Conservation (phyloP, 2,113 vertebrate genomes). For the Grus americana region DNA sequence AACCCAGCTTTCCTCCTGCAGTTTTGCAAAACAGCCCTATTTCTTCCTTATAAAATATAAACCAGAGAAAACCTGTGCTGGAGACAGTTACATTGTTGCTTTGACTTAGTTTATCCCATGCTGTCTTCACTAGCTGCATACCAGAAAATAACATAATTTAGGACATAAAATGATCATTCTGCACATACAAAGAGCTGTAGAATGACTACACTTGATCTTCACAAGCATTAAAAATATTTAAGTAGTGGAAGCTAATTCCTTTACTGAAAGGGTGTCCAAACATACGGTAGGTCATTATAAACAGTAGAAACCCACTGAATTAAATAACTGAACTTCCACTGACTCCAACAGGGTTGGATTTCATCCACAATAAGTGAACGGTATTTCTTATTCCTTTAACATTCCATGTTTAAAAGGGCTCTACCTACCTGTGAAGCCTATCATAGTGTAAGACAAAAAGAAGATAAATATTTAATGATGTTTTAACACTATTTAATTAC, state of each 20-base stretch:
- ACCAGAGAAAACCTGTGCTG: not conserved
- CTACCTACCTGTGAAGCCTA: not conserved
- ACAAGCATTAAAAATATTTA: constrained; percentile 3
- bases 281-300: not conserved
- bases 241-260: not conserved
- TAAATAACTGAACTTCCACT: not conserved
- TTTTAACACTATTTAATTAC: not conserved
- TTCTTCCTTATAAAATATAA: not conserved
- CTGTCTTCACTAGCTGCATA: not conserved
- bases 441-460: not conserved
- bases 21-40: not conserved
- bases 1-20: not conserved
- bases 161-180: not conserved
- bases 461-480: not conserved
- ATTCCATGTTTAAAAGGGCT: not conserved
- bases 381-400: not conserved
- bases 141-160: not conserved
- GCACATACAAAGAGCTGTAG: not conserved
- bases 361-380: not conserved
- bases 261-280: not conserved
- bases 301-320: not conserved
- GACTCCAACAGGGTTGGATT: not conserved
- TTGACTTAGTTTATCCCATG: not conserved
- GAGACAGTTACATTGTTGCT: not conserved
- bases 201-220: not conserved